Evolutionary conservation across 2,113 vertebrate species (phyloP).

Genomic region (Anser cygnoides): DNA sequence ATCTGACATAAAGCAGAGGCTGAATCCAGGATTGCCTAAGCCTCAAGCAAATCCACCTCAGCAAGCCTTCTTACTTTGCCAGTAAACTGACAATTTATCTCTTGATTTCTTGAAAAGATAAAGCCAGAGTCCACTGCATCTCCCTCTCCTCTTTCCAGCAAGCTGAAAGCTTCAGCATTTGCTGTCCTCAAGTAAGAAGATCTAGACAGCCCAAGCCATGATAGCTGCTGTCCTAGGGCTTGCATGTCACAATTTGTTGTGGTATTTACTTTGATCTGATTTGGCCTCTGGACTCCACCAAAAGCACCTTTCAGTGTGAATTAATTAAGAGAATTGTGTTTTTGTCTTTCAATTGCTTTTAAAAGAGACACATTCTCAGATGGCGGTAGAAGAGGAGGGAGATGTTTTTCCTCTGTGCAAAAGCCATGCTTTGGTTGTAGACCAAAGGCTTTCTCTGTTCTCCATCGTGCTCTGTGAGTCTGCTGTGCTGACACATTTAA

Average conservation of each 20-base stretch:
- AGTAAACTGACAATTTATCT: neutral
- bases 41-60: neutral
- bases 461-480: neutral
- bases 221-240: neutral
- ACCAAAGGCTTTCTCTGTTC: neutral
- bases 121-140: neutral
- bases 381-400: neutral
- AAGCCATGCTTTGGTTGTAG: neutral
- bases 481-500: neutral
- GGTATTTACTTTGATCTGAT: slow-evolving; percentile 39
- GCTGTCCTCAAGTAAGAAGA: neutral
- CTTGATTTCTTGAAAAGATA: neutral
- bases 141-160: neutral
- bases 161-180: neutral
- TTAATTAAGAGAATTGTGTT: slow-evolving; percentile 47
- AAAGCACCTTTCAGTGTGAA: neutral
- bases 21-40: neutral
- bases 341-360: neutral
- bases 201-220: neutral
- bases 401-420: neutral
- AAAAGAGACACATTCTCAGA: neutral
- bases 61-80: neutral
- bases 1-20: neutral
- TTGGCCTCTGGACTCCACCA: slow-evolving; percentile 13
- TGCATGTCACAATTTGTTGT: neutral